Conservation (phyloP, 2,888 invertebrate genomes). For the Chrysolina oricalcia region DNA sequence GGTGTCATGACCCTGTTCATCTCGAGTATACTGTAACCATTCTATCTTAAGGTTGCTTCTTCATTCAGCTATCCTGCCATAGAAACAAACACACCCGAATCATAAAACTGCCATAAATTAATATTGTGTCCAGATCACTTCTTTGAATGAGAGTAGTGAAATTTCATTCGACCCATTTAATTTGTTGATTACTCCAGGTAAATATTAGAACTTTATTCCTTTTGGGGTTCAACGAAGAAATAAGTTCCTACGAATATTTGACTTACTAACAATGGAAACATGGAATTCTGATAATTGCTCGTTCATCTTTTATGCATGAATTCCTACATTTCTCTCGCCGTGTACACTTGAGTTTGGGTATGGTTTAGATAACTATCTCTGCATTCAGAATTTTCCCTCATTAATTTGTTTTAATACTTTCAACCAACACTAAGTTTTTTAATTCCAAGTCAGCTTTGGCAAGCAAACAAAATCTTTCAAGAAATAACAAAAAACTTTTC, state of each 20-base stretch:
- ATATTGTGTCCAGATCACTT: background rate
- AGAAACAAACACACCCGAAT: no score
- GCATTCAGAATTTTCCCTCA: background rate
- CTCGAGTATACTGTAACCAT: no score
- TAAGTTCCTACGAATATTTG: no score
- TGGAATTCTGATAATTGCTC: constrained; percentile 1
- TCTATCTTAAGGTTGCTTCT: no score
- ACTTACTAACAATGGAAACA: background rate
- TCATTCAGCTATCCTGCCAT: no score
- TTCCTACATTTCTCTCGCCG: background rate
- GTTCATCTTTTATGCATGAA: constrained; percentile 13
- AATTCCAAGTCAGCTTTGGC: background rate
- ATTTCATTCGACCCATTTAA: no score
- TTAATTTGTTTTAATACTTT: background rate
- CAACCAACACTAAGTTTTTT: background rate
- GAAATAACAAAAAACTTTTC: background rate
- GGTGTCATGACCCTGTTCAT: no score
- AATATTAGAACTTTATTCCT: background rate
- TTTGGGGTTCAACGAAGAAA: background rate
- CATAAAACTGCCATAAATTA: no score
- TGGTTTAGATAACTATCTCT: constrained; percentile 1
- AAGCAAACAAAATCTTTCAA: background rate
- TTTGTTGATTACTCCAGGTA: no score
- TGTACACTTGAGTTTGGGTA: background rate
- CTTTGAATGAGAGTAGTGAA: no score